Evolutionary conservation across 2,888 invertebrate species (phyloP).

Genomic region (Lepetodrilus schrolli): DNA sequence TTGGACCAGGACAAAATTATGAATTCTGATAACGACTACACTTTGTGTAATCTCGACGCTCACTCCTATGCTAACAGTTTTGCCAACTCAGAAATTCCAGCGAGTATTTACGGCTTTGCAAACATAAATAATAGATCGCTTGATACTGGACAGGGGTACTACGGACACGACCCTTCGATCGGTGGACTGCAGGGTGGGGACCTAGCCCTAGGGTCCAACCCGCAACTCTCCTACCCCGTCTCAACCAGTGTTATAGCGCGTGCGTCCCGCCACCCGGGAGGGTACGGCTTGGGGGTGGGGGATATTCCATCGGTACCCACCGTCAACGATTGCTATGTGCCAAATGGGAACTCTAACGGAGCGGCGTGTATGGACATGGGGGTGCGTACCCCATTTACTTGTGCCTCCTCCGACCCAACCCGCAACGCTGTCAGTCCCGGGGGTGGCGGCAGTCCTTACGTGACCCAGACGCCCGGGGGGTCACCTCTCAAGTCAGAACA

Average conservation of each 20-base stretch:
- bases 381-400: constrained; percentile 22
- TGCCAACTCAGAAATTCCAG: constrained; percentile 51
- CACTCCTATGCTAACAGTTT: constrained; percentile 68
- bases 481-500: constrained; percentile 63
- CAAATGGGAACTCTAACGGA: constrained; percentile 20
- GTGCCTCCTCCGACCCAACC: constrained; percentile 22
- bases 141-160: constrained; percentile 64
- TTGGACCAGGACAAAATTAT: constrained; percentile 50
- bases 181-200: constrained; percentile 49
- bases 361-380: constrained; percentile 31
- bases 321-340: constrained; percentile 30
- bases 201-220: constrained; percentile 46
- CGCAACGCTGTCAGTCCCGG: neutral
- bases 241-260: constrained; percentile 34
- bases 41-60: constrained; percentile 73
- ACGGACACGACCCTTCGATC: constrained; percentile 50
- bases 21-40: constrained; percentile 72
- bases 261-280: constrained; percentile 43
- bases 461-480: constrained; percentile 73
- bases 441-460: constrained; percentile 26
- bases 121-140: constrained; percentile 58
- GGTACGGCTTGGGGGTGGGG: constrained; percentile 31
- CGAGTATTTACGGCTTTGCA: constrained; percentile 59
- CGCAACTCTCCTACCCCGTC: constrained; percentile 24
- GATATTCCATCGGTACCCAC: constrained; percentile 8